Conservation (phyloP, 2,113 vertebrate genomes). For the Oreochromis spilurus region DNA sequence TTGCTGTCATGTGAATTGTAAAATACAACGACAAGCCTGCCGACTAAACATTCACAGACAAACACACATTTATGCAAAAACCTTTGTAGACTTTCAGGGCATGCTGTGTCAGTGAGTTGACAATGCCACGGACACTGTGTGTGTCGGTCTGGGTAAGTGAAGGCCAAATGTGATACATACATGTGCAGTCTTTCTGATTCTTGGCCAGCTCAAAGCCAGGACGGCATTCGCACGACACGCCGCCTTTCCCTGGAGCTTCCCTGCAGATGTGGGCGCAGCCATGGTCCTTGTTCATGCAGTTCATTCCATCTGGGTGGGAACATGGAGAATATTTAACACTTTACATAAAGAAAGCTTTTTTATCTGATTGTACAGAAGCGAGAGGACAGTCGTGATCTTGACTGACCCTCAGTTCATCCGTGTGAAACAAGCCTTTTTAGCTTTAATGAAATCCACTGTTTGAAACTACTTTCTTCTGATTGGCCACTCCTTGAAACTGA, state of each 20-base stretch:
- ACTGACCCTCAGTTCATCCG: not conserved
- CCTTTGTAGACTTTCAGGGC: not conserved
- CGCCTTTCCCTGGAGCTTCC: constrained; percentile 91
- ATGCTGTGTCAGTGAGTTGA: not conserved
- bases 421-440: not conserved
- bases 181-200: constrained; percentile 96
- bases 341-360: not conserved
- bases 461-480: not conserved
- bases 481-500: not conserved
- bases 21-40: constrained; percentile 8
- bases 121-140: not conserved
- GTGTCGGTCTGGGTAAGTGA: not conserved
- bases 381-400: not conserved
- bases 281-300: constrained; percentile 99
- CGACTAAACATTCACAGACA: constrained; percentile 4
- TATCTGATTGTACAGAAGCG: not conserved
- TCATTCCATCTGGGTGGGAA: constrained; percentile 90
- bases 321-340: not conserved
- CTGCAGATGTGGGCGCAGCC: constrained; percentile 98
- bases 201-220: constrained; percentile 95
- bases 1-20: not conserved
- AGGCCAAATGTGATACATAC: constrained; percentile 78
- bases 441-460: not conserved
- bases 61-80: not conserved
- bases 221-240: constrained; percentile 95